phyloP scores from a whole-genome alignment of 2,113 vertebrate genomes.

The Hipposideros armiger region DNA sequence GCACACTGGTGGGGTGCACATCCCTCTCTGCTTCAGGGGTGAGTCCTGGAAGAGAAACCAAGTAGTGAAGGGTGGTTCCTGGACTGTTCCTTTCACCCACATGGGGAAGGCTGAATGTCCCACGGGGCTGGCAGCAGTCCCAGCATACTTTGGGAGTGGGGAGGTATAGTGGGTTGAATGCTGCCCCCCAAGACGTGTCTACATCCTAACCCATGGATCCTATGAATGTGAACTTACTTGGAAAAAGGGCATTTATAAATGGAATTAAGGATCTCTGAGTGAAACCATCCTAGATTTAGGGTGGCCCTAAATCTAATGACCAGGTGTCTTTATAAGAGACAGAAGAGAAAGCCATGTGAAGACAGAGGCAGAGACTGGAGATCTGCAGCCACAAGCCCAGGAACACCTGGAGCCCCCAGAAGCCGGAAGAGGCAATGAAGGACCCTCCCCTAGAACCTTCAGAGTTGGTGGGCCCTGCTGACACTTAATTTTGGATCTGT shows the following conservation, averaged over 20 bases:
- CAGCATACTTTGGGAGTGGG: not conserved
- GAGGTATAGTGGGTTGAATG: not conserved
- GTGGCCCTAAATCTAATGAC: not conserved
- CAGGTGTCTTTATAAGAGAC: not conserved
- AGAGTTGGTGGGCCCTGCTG: rapidly evolving
- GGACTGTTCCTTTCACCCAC: not conserved
- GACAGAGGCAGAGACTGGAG: not conserved
- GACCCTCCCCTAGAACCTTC: too few relatives aligned
- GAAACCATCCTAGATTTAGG: not conserved
- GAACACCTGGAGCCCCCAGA: not conserved
- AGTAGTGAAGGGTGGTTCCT: not conserved
- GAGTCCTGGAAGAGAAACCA: not conserved
- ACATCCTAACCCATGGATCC: not conserved
- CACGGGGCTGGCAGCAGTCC: not conserved
- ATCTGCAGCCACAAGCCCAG: not conserved
- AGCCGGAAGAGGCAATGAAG: not conserved
- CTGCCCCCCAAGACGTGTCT: not conserved
- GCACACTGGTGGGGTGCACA: not conserved
- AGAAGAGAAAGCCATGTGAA: not conserved
- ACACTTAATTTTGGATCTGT: not conserved
- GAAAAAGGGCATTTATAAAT: not conserved
- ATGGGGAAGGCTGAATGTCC: not conserved
- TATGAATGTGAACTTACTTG: not conserved
- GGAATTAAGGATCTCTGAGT: not conserved
- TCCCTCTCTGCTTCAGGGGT: rapidly evolving